A percentile compares a stretch with the other conserved stretches of the same genome.
These are phyloP conservation scores for Lymantria dispar DNA, from an alignment of 2,888 invertebrate species.

Conservation along the genomic window DNA sequence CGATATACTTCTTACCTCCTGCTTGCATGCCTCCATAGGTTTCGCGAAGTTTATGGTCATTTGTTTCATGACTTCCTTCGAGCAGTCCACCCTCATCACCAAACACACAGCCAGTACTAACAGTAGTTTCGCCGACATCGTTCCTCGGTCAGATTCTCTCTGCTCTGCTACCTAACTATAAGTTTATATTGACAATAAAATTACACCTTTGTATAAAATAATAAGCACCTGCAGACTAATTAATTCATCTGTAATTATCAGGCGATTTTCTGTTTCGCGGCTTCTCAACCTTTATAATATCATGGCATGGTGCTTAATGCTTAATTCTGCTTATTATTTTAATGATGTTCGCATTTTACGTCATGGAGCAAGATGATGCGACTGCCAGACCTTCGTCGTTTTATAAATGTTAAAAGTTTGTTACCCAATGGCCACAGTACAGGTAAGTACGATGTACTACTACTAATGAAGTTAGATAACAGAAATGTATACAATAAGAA, in stretches of 20 bases:
- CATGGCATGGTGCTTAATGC: not conserved
- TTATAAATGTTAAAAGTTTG: too few relatives aligned
- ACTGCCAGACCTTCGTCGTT: too few relatives aligned
- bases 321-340: too few relatives aligned
- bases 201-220: not conserved
- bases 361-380: too few relatives aligned
- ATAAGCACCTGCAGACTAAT: not conserved
- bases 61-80: slow-evolving; percentile 44
- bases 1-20: slow-evolving; percentile 35
- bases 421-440: too few relatives aligned
- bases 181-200: not conserved
- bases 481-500: too few relatives aligned
- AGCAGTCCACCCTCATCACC: slow-evolving; percentile 32
- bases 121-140: not conserved
- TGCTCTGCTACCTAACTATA: not conserved
- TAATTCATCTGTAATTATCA: not conserved
- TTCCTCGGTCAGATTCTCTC: not conserved
- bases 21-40: slow-evolving; percentile 45
- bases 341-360: too few relatives aligned
- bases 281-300: too few relatives aligned
- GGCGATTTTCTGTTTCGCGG: too few relatives aligned
- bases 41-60: slow-evolving; percentile 40
- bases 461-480: too few relatives aligned
- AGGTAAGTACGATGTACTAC: too few relatives aligned
- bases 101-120: slow-evolving; percentile 13